Conservation (phyloP, 1,140 invertebrate genomes). For the Cepaea nemoralis region DNA sequence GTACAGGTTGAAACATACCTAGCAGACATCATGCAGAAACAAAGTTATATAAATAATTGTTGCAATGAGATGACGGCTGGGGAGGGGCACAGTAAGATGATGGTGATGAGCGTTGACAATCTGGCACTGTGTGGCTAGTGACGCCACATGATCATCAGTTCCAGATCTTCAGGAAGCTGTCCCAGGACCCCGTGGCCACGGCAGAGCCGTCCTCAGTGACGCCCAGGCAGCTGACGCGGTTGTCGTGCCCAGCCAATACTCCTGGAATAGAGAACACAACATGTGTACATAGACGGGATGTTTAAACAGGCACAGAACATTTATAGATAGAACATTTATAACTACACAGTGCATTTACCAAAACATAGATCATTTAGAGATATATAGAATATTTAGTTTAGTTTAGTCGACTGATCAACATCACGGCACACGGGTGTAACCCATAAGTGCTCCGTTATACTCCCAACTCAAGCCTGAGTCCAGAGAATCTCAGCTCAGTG, state of each 20-base stretch:
- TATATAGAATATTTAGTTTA: no score
- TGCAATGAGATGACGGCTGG: constrained; percentile 5
- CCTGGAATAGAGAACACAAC: constrained; percentile 75
- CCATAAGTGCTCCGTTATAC: no score
- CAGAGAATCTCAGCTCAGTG: no score
- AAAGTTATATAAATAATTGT: neutral
- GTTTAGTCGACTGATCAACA: no score
- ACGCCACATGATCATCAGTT: constrained; percentile 79
- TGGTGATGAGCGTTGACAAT: constrained; percentile 23
- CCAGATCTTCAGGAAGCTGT: constrained; percentile 97
- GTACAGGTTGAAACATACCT: no score
- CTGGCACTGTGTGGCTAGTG: constrained; percentile 32
- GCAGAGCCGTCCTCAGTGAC: constrained; percentile 98
- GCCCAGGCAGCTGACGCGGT: constrained; percentile 94
- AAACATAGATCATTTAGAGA: no score
- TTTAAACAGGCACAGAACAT: no score
- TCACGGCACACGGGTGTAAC: no score
- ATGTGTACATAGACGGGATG: neutral
- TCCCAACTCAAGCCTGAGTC: no score
- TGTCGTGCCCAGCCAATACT: constrained; percentile 96
- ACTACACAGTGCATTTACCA: no score
- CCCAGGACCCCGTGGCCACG: constrained; percentile 96
- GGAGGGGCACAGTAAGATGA: neutral
- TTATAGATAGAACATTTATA: no score
- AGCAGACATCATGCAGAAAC: no score